Evolutionary conservation across 2,797 vertebrate genomes (phyloP), one percentile per base, ranked within the genome.

Genomic region (Sebastes matsubarae): DNA sequence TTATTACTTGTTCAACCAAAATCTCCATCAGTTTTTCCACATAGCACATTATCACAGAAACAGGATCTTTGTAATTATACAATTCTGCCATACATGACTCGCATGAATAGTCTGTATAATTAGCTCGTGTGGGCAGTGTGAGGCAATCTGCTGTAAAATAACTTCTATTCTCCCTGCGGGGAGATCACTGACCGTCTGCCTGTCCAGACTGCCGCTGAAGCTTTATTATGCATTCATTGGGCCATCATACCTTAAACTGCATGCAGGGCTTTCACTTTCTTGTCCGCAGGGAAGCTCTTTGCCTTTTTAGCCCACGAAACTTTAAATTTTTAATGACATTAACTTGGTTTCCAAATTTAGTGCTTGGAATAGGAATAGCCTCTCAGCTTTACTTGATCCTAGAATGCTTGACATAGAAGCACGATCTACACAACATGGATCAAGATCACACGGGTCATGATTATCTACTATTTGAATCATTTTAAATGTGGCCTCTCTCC

Each of bases 111-210:
- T 79, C 89, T 83, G 88, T 93, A 90, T 94, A 94, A 95, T 95
- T 94, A 92, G 91, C 89, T 89, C 12, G 55, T 92, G 90, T 93
- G 93, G 92, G 92, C 91, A 92, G 92, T 83, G 79, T 82, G 88
- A 88, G 77, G 87, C 91, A 94, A 93, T 94, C 90, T 93, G 92
- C 89, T 93, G 87, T 88, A 90, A 91, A 93, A 92, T 93, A 93
- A 91, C 85, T 81, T 92, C 81, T 42, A 85, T 87, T 89, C 74
- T 91, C 93, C 92, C 91, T 79, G 68, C 46, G 72, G 93, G 88
- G 32, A 82, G 87, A 92, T 89, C 80, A 50, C 82, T 91, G 92
- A 88, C 89, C 86, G 90, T 92, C 91, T 94, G 46, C 46, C 46
- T 50, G 94, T 89, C 90, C 92, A 87, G 73, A 78, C 83, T 81